phyloP scores from a whole-genome alignment of 37 sponge, comb jelly and placozoan species.

The Hormiphora californensis region DNA sequence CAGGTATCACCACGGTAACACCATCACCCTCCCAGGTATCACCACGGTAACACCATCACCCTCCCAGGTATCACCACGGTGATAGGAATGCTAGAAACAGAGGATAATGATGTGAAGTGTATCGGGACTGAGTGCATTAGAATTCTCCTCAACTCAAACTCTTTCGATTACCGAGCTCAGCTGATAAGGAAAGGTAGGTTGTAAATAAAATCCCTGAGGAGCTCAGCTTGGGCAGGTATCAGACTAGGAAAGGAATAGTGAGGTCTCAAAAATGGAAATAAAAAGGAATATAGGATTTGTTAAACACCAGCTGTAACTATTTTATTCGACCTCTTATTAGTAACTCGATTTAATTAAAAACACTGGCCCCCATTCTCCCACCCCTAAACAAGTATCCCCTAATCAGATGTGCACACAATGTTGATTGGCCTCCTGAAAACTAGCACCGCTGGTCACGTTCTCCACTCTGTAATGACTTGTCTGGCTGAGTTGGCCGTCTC shows the following conservation, averaged over 20 bases:
- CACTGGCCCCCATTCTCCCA: not conserved
- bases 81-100: constrained; percentile 15
- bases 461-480: constrained; percentile 20
- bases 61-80: constrained; percentile 25
- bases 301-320: no score
- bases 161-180: not conserved
- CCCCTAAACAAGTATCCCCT: not conserved
- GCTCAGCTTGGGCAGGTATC: no score
- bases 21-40: no score
- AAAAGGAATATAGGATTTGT: no score
- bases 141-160: constrained; percentile 27
- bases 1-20: no score
- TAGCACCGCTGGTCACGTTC: not conserved
- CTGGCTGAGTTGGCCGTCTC: not conserved
- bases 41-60: no score
- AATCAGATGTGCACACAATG: not conserved
- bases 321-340: no score
- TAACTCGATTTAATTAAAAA: no score
- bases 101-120: constrained; percentile 11
- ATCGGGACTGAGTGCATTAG: not conserved
- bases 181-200: not conserved
- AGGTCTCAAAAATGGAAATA: no score
- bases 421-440: not conserved
- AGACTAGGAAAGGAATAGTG: no score
- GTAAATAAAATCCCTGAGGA: not conserved